A percentile compares a stretch with the other conserved stretches of the same genome.
phyloP scores from a whole-genome alignment of 2,113 vertebrate genomes.

The Clarias magur region DNA sequence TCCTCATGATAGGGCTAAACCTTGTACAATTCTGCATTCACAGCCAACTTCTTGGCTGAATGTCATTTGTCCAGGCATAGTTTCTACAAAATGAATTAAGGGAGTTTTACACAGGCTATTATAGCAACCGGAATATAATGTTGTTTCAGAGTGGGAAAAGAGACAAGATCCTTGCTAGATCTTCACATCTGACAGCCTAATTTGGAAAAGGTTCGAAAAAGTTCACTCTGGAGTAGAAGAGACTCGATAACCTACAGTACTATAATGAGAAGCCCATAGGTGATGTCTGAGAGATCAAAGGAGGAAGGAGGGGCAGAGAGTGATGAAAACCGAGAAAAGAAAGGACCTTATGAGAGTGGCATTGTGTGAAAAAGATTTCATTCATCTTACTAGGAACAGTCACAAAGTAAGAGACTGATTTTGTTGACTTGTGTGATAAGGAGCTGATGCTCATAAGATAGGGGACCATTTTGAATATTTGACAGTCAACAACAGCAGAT shows the following conservation, averaged over 20 bases:
- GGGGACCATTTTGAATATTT: not conserved
- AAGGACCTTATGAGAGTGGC: not conserved
- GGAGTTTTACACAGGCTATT: not conserved
- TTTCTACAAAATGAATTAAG: not conserved
- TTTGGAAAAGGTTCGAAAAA: not conserved
- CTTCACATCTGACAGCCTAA: not conserved
- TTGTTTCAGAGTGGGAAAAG: not conserved
- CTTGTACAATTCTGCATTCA: not conserved
- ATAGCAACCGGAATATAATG: not conserved
- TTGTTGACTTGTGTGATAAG: conserved; percentile 3
- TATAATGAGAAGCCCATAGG: conserved; percentile 14
- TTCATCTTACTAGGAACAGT: not conserved
- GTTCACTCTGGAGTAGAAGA: not conserved
- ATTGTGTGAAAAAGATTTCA: not conserved
- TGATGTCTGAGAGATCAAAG: conserved; percentile 18
- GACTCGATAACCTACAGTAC: not conserved
- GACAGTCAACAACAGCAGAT: not conserved
- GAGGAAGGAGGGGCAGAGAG: not conserved
- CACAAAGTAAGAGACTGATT: not conserved
- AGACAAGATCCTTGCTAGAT: not conserved
- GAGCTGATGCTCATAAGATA: not conserved
- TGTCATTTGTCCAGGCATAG: not conserved
- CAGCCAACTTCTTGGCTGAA: not conserved
- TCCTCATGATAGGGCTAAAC: not conserved
- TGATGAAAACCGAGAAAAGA: not conserved